Base-by-base conservation (phyloP, 23 tunicate species). In the Oikopleura vanhoeffeni region DNA sequence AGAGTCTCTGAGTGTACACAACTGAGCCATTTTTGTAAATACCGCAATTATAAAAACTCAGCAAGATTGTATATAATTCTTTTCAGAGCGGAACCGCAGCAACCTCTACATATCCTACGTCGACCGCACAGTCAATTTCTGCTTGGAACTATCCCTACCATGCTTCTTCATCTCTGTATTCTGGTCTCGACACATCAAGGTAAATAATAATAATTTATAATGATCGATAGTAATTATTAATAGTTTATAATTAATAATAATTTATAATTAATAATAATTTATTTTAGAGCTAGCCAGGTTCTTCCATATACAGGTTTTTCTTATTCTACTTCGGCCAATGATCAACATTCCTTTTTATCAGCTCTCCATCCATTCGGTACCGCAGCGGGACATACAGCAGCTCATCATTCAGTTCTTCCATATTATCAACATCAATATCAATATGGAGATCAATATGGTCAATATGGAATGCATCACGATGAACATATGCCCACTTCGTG, bases 131-230 rank as follows among this genome's bases (percentile, higher is more conserved):
- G 38, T 71, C 79, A 32, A 71, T 71, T 2, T 71, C 79, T 71
- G 79, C 79, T 38, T 71, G 79, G 79, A 71, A 71, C 35, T 71
- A 71, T 71, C 79, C 79, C 34, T 71, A 71, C 79, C 79, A 18
- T 71, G 27, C 79, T 32, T 71, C 79, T 71, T 71, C 79, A 71
- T 13, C 34, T 71, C 27, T 71, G 27, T 71, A 71, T 30, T 71
- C 79, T 30, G 79, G 79, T 32, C 79, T 71, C 35, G 79, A 71
- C 32, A 3, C 79, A 13, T 24, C 79, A 2, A 71, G 79, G 79
- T 71, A 71, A 18, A 2, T 13, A 18, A 18, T 24, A 18, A 18
- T 30, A 2, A 2, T 71, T n/a, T n/a, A n/a, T n/a, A n/a, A n/a
- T n/a, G n/a, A n/a, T n/a, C n/a, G n/a, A n/a, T n/a, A n/a, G n/a